phyloP scores from a whole-genome alignment of 1,140 invertebrate species.

The Metaphire vulgaris region DNA sequence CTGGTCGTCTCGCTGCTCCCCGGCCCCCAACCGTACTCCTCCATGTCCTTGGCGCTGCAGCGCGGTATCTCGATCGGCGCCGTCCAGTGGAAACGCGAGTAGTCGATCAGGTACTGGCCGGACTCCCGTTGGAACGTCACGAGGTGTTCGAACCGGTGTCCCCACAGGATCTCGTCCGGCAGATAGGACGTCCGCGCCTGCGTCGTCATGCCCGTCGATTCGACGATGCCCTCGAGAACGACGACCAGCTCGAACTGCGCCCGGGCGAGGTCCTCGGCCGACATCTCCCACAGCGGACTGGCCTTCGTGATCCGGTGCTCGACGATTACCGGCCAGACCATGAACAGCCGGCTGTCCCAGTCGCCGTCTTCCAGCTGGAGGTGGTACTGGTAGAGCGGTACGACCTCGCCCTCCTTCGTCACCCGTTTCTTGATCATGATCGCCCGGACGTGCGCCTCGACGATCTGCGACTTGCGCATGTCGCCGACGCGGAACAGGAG shows the following conservation, averaged over 20 bases:
- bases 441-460: slow-evolving; percentile 25
- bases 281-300: slow-evolving; percentile 29
- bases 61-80: slow-evolving; percentile 39
- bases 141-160: slow-evolving; percentile 29
- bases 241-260: slow-evolving; percentile 27
- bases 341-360: slow-evolving; percentile 18
- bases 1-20: slow-evolving; percentile 8
- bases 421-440: slow-evolving; percentile 24
- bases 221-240: slow-evolving; percentile 53
- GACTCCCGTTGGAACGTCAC: slow-evolving; percentile 44
- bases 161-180: slow-evolving; percentile 28
- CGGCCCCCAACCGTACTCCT: slow-evolving; percentile 39
- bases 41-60: slow-evolving; percentile 40
- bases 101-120: slow-evolving; percentile 46
- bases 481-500: slow-evolving; percentile 49
- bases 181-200: slow-evolving; percentile 76
- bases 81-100: slow-evolving; percentile 44
- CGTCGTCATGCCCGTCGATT: slow-evolving; percentile 31
- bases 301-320: slow-evolving; percentile 29
- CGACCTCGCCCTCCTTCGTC: slow-evolving; percentile 21
- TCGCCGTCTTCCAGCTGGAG: slow-evolving; percentile 15
- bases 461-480: slow-evolving; percentile 25
- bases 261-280: slow-evolving; percentile 14
- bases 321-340: slow-evolving; percentile 29
- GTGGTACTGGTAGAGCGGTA: slow-evolving; percentile 27